Conservation (phyloP, 2,888 invertebrate genomes). For the Phasia obesa region DNA sequence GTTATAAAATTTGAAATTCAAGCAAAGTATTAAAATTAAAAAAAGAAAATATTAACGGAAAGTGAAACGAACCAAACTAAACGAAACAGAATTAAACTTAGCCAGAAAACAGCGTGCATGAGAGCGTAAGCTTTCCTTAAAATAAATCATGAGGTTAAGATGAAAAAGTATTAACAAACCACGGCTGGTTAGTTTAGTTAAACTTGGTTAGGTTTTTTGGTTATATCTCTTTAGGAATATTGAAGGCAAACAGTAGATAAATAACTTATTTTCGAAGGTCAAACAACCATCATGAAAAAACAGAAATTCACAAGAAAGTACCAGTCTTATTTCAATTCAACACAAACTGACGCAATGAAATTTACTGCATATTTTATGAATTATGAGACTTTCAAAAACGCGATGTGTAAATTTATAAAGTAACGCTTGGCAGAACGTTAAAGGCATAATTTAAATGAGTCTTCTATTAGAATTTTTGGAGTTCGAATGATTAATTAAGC, state of each 20-base stretch:
- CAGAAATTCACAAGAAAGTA: conserved; percentile 48
- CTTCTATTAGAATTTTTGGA: not conserved
- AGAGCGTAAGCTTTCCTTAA: conserved; percentile 52
- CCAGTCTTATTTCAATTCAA: conserved; percentile 28
- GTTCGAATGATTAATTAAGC: conserved; percentile 70
- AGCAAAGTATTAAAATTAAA: too few relatives aligned
- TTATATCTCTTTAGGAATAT: conserved; percentile 64
- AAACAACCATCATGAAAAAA: too few relatives aligned
- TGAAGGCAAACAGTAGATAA: conserved; percentile 73
- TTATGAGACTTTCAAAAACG: conserved; percentile 25
- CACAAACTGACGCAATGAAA: conserved; percentile 2
- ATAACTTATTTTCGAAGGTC: conserved; percentile 73
- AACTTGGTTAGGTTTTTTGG: conserved; percentile 20
- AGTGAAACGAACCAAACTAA: conserved; percentile 9
- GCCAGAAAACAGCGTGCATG: conserved; percentile 66
- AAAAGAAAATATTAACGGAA: conserved; percentile 34
- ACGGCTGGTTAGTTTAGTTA: conserved; percentile 54
- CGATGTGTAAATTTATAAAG: conserved; percentile 62
- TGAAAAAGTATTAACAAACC: conserved; percentile 30
- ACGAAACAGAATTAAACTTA: too few relatives aligned
- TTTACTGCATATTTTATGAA: not conserved
- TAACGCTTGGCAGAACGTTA: conserved; percentile 40
- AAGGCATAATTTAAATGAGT: conserved; percentile 24
- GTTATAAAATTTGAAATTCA: conserved; percentile 21
- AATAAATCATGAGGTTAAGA: conserved; percentile 62